phyloP scores from a whole-genome alignment of 2,888 invertebrate species.

The Calameuta filiformis region DNA sequence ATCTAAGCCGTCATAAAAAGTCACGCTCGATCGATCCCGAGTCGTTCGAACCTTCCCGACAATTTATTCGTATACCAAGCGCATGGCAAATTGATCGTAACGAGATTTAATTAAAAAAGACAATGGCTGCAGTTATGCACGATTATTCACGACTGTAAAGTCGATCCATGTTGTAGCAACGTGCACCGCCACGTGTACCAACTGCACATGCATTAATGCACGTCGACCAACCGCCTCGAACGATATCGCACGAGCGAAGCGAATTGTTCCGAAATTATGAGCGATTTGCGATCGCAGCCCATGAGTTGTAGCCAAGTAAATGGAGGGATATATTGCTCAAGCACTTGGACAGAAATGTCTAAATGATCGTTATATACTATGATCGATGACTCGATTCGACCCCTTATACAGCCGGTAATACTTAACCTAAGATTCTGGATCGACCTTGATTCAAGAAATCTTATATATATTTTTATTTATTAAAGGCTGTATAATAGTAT shows the following conservation, averaged over 20 bases:
- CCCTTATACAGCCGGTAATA: not conserved
- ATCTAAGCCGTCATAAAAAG: not conserved
- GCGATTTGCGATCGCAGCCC: conserved; percentile 38
- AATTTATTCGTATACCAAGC: conserved; percentile 32
- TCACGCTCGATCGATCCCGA: not conserved
- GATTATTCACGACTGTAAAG: conserved; percentile 37
- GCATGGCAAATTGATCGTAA: conserved; percentile 42
- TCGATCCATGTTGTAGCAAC: conserved; percentile 1
- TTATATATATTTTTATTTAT: not conserved
- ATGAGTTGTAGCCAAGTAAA: conserved; percentile 33
- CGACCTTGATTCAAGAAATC: not conserved
- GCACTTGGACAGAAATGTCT: conserved; percentile 32
- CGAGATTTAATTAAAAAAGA: conserved; percentile 47
- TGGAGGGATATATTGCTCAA: conserved; percentile 41
- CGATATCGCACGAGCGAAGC: conserved; percentile 31
- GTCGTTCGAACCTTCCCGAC: not conserved
- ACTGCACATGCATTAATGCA: conserved; percentile 1
- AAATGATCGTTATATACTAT: conserved; percentile 38
- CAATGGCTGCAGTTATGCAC: conserved; percentile 37
- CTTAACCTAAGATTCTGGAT: not conserved
- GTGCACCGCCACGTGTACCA: not conserved
- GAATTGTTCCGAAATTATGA: conserved; percentile 44
- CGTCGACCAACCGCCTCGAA: conserved; percentile 9
- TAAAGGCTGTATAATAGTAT: not conserved
- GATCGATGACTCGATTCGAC: conserved; percentile 31